Evolutionary conservation across 2,113 vertebrate genomes (phyloP), one percentile per base, ranked within the genome.

Genomic region (Ctenomys sociabilis): DNA sequence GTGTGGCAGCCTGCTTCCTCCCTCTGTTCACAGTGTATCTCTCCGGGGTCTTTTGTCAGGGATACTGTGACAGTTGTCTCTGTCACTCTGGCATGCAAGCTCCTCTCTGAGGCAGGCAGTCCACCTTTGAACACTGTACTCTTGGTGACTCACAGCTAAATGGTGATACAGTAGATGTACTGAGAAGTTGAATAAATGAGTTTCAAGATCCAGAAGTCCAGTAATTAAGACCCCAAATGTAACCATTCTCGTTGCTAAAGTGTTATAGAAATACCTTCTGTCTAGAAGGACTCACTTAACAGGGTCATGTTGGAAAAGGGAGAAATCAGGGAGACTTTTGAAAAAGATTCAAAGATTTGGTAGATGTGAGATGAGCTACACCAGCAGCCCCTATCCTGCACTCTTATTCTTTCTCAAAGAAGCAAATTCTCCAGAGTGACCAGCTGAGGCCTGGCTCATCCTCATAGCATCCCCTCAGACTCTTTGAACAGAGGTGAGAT

Each of bases 121-220:
- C 70, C n/a, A 9, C 35, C 37, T 22, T 54, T 28, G 35, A 54
- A 16, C 35, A 1, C 37, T 45, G 14, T 9, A 70, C 54, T 9
- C 83, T 37, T n/a, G 45, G 40, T 10, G 49, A 35, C 78, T 88
- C 9, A 10, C 28, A 45, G 12, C 7, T 22, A 45, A 17, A 7
- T 19, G 35, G 11, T 28, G 73, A 70, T 40, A 77, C 8, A 57
- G 59, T 43, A 22, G 68, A 24, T 28, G 73, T 13, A 52, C 26
- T 9, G 2, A 72, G 30, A 28, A 57, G 17, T 68, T 52, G 13
- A 49, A 78, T 7, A 14, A 95, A 32, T 85, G 57, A 30, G 21
- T 90, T 80, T 80, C 78, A 91, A 93, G 82, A 61, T 61, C 95
- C 40, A 81, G 80, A 91, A n/a, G 40, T 63, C 32, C 32, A 70